Evolutionary conservation across 2,113 vertebrate species (phyloP).

Genomic region (Toxostoma redivivum): DNA sequence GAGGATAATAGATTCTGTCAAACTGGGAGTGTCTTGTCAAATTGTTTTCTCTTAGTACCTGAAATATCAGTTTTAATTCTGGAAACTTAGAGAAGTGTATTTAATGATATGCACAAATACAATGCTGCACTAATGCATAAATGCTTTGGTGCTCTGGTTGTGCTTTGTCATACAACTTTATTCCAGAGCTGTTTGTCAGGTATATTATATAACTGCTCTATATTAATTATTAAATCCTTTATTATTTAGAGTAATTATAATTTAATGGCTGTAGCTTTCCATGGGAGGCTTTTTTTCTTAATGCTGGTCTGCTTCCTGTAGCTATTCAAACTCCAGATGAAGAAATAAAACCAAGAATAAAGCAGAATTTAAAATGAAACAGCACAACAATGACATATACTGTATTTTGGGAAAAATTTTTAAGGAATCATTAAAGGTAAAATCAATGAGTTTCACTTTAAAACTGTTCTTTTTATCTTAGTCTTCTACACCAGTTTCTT

Average conservation of each 20-base stretch:
- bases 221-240: conserved; percentile 42
- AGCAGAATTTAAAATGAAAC: neutral
- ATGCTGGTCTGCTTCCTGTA: neutral
- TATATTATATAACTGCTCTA: conserved; percentile 30
- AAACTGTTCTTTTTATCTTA: neutral
- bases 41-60: neutral
- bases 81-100: neutral
- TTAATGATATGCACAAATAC: neutral
- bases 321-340: neutral
- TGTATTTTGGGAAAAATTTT: neutral
- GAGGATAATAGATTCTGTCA: neutral
- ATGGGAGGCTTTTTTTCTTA: neutral
- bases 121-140: neutral
- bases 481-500: neutral
- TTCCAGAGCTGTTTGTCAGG: conserved; percentile 2
- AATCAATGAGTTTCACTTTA: neutral
- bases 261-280: conserved; percentile 29
- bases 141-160: neutral
- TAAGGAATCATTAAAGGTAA: neutral
- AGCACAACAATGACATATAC: neutral
- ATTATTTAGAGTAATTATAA: conserved; percentile 48
- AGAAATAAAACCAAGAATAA: neutral
- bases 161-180: neutral
- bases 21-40: neutral
- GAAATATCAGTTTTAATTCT: neutral